Conservation (phyloP, 1,140 invertebrate species). For the Drosophila persimilis region DNA sequence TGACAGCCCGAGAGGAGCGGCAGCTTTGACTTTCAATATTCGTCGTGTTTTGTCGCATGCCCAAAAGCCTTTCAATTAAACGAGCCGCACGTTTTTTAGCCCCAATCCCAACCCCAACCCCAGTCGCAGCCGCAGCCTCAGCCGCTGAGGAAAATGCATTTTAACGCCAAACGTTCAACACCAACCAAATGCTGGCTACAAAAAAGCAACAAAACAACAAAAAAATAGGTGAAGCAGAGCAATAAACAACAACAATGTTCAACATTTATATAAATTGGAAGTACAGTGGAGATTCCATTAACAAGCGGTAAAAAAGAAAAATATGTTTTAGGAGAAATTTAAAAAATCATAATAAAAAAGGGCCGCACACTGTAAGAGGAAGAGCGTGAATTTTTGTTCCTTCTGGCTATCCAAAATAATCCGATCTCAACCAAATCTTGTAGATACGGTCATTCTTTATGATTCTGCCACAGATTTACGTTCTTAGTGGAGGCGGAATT, state of each 20-base stretch:
- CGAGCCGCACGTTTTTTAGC: constrained; percentile 59
- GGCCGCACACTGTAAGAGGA: no score
- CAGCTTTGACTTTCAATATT: constrained; percentile 49
- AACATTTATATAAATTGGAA: constrained; percentile 21
- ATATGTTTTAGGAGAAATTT: not conserved
- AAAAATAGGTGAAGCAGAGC: constrained; percentile 18
- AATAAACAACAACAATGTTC: constrained; percentile 23
- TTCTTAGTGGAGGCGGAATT: no score
- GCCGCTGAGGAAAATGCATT: constrained; percentile 43
- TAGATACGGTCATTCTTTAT: no score
- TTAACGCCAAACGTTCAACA: constrained; percentile 63
- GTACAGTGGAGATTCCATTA: constrained; percentile 18
- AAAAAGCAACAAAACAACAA: constrained; percentile 13
- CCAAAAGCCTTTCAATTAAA: constrained; percentile 73
- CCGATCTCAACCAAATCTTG: no score
- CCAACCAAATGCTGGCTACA: constrained; percentile 22
- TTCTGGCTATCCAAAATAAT: no score
- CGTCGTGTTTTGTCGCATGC: constrained; percentile 61
- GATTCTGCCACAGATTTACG: no score
- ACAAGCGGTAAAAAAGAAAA: not conserved
- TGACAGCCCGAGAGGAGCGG: constrained; percentile 7
- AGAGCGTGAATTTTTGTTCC: no score
- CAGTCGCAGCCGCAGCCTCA: constrained; percentile 4
- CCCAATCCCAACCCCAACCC: not conserved
- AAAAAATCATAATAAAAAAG: not conserved